A percentile compares a stretch with the other conserved stretches of the same genome.
Conservation (phyloP, 2,888 invertebrate species). For the Cryptus viduatorius region DNA sequence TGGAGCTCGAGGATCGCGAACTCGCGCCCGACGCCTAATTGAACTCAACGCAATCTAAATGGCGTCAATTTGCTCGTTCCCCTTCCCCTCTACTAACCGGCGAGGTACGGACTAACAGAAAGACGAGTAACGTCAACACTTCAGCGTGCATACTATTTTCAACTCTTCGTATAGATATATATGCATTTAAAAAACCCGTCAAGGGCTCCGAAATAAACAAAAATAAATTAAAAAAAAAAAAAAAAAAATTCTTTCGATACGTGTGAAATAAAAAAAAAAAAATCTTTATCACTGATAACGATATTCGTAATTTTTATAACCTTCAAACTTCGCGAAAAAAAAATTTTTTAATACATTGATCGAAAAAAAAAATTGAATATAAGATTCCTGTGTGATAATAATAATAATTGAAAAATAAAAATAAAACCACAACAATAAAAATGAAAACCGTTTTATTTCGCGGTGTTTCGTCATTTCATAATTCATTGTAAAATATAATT, state of each 20-base stretch:
- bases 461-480: too few relatives aligned
- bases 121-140: conserved; percentile 38
- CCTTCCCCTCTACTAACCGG: conserved; percentile 50
- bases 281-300: neutral
- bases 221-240: neutral
- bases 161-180: neutral
- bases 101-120: conserved; percentile 2
- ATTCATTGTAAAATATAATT: too few relatives aligned
- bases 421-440: too few relatives aligned
- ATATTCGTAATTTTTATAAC: too few relatives aligned
- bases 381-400: too few relatives aligned
- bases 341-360: too few relatives aligned
- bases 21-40: conserved; percentile 74
- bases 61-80: conserved; percentile 75
- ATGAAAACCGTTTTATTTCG: too few relatives aligned
- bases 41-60: conserved; percentile 78
- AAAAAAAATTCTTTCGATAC: too few relatives aligned
- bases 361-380: too few relatives aligned
- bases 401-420: too few relatives aligned
- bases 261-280: neutral
- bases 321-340: too few relatives aligned
- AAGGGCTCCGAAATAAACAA: neutral
- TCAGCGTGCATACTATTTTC: neutral
- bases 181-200: neutral
- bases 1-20: conserved; percentile 46